These are phyloP conservation scores for Tetanocera ferruginea DNA, from an alignment of 2,888 invertebrate species.

Conservation along the genomic window DNA sequence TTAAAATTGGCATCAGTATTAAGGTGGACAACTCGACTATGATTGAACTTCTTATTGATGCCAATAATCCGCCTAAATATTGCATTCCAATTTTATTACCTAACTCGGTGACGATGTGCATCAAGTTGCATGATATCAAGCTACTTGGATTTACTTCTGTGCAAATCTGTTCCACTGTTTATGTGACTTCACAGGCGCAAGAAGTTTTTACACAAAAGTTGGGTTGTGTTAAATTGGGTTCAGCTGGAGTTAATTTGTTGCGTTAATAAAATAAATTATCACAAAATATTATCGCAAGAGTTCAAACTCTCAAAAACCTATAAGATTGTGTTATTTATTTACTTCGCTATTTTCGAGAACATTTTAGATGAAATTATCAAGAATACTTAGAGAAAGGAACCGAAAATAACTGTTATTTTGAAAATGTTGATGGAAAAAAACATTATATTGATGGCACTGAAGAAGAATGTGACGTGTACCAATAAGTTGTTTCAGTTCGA, in stretches of 20 bases:
- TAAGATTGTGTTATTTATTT: not conserved
- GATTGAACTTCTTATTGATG: constrained; percentile 46
- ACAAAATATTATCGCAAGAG: too few species aligned
- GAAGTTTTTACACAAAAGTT: not conserved
- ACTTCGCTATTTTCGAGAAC: too few species aligned
- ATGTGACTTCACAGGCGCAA: constrained; percentile 28
- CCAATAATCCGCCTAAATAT: constrained; percentile 49
- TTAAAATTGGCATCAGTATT: constrained; percentile 47
- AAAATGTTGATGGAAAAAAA: too few species aligned
- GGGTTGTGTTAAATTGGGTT: not conserved
- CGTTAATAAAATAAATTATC: not conserved
- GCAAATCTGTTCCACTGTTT: constrained; percentile 54
- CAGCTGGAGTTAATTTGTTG: not conserved
- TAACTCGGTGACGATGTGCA: constrained; percentile 50
- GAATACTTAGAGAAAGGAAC: too few species aligned
- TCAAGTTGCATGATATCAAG: constrained; percentile 50
- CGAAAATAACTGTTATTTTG: too few species aligned
- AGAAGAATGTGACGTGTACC: too few species aligned
- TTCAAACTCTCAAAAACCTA: too few species aligned
- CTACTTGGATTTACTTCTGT: constrained; percentile 44
- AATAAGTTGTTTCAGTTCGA: too few species aligned
- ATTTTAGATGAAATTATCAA: too few species aligned
- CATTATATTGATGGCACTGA: too few species aligned
- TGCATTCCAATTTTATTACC: constrained; percentile 53
- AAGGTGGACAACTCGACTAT: constrained; percentile 48